Base-by-base conservation (phyloP, 2,113 vertebrate genomes). In the Percopsis transmontana region DNA sequence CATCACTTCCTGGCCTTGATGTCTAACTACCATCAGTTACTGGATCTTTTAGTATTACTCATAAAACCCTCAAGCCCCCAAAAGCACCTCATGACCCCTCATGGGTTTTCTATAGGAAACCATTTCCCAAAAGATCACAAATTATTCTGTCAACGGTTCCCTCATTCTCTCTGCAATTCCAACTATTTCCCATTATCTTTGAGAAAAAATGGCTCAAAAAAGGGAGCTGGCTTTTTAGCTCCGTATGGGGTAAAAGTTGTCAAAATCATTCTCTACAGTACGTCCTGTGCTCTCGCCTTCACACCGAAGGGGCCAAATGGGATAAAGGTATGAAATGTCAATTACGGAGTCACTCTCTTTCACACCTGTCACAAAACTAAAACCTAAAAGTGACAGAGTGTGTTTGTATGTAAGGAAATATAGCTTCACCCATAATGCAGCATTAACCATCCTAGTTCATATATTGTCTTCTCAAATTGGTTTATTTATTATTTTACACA, bases 321-420 rank as follows among this genome's bases (percentile, higher is more conserved):
- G 59, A 60, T 42, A 65, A 48, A 62, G 56, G 44, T 64, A 27
- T 67, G 55, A 67, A 58, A 71, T 64, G 51, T 64, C 53, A 71
- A 57, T 66, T 58, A 72, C 58, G 50, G 44, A 62, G 62, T 54
- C 40, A 33, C 55, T 42, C 42, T 12, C 18, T n/a, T 47, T 67
- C 13, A 59, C 60, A 2, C 15, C 6, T 19, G 41, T 41, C 16
- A 47, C 40, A 12, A n/a, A 40, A 42, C 39, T 23, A 40, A 33
- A 27, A 20, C 51, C 7, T 53, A 27, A 63, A 70, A 33, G 27
- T 33, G 27, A 33, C 0, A 33, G 27, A 33, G 27, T 6, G 27
- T 33, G 3, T 33, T 33, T 1, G 8, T 33, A n/a, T n/a, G n/a
- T n/a, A n/a, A n/a, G 27, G 27, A 33, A 33, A 7, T 33, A 7